Evolutionary conservation across 2,888 invertebrate genomes (phyloP).

Genomic region (Scaptomyza flava): DNA sequence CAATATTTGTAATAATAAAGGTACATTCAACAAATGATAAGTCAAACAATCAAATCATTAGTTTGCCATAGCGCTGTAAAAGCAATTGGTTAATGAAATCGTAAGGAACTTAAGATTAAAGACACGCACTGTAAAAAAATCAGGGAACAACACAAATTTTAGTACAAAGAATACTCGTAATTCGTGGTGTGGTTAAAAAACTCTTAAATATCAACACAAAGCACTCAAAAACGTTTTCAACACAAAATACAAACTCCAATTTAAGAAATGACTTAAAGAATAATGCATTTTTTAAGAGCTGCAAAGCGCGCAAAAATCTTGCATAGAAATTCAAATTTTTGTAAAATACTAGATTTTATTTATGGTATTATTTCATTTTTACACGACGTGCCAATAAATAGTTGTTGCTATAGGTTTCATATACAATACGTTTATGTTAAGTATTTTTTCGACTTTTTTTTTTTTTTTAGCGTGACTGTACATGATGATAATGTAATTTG

Average conservation of each 20-base stretch:
- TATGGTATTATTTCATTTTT: conserved; percentile 27
- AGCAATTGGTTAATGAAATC: conserved; percentile 43
- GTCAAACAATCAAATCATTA: conserved; percentile 9
- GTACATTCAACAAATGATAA: conserved; percentile 32
- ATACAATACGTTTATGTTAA: conserved; percentile 37
- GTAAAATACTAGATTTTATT: conserved; percentile 26
- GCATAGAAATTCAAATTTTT: conserved; percentile 65
- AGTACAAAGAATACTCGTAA: conserved; percentile 35
- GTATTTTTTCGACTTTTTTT: conserved; percentile 14
- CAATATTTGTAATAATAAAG: conserved; percentile 12
- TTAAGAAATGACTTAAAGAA: conserved; percentile 23
- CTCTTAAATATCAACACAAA: conserved; percentile 40
- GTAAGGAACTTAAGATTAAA: conserved; percentile 20
- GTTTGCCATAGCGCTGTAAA: conserved; percentile 45
- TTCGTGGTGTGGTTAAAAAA: conserved; percentile 48
- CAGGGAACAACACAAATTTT: conserved; percentile 13
- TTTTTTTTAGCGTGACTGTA: conserved; percentile 48
- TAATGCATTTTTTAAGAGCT: conserved; percentile 30
- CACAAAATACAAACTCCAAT: conserved; percentile 43
- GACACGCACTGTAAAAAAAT: conserved; percentile 33
- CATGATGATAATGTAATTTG: conserved; percentile 43
- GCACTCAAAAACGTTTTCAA: conserved; percentile 38
- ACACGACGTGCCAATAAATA: conserved; percentile 69
- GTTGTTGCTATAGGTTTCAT: conserved; percentile 52
- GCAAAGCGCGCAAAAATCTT: conserved; percentile 69